Evolutionary conservation across 2,888 invertebrate species (phyloP).

Genomic region (Calameuta idolon): DNA sequence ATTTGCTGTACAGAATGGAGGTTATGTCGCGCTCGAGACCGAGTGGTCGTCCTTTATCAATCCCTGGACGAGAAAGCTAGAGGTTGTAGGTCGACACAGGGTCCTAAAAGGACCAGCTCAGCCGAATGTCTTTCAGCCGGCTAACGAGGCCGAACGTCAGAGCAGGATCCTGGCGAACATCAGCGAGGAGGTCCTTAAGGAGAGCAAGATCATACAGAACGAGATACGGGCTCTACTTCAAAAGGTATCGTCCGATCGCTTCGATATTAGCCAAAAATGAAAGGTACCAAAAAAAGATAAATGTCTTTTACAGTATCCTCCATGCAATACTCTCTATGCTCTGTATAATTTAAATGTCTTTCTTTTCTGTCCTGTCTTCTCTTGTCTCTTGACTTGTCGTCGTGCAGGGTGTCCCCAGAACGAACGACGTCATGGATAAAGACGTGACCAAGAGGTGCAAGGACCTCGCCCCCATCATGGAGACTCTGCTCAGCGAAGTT

Average conservation of each 20-base stretch:
- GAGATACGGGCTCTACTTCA: constrained; percentile 78
- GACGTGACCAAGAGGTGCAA: constrained; percentile 79
- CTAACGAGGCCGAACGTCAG: constrained; percentile 59
- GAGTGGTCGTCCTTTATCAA: constrained; percentile 95
- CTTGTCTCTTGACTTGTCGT: not conserved
- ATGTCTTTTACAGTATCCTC: not conserved
- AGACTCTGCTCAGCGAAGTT: constrained; percentile 78
- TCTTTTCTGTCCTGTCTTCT: constrained; percentile 16
- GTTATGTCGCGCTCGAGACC: constrained; percentile 86
- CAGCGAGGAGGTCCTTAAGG: constrained; percentile 74
- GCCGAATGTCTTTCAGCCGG: constrained; percentile 79
- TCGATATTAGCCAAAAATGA: constrained; percentile 2
- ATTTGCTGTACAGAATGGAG: constrained; percentile 86
- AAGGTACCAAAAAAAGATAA: constrained; percentile 14
- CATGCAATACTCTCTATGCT: not conserved
- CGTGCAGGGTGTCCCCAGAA: constrained; percentile 66
- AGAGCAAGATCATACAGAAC: constrained; percentile 73
- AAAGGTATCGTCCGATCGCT: constrained; percentile 69
- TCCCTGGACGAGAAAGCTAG: constrained; percentile 91
- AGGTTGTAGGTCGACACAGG: constrained; percentile 88
- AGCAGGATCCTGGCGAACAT: constrained; percentile 60
- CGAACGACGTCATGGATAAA: constrained; percentile 73
- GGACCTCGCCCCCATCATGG: constrained; percentile 81
- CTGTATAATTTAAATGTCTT: constrained; percentile 14
- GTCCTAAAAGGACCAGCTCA: constrained; percentile 81